These are phyloP conservation scores for Rhamnusium bicolor DNA, from an alignment of 2,888 invertebrate species.

Conservation along the genomic window DNA sequence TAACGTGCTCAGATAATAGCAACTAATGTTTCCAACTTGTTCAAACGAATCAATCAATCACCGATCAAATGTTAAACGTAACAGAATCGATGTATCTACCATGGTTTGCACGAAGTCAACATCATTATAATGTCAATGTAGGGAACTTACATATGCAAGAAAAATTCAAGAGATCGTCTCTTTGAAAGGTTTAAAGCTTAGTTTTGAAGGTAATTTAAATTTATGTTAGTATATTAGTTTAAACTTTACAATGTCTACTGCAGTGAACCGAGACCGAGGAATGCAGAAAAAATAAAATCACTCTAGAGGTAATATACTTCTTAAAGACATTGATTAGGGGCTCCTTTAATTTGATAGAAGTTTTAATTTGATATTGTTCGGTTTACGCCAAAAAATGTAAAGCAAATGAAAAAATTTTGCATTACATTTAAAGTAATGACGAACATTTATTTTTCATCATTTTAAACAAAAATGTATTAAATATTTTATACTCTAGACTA, in stretches of 20 bases:
- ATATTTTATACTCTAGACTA: too few relatives aligned
- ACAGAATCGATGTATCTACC: conserved; percentile 45
- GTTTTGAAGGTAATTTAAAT: conserved; percentile 30
- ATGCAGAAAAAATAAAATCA: not conserved
- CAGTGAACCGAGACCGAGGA: not conserved
- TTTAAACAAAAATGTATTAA: too few relatives aligned
- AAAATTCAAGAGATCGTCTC: conserved; percentile 20
- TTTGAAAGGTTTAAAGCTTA: conserved; percentile 25
- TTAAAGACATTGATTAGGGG: not conserved
- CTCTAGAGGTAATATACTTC: not conserved
- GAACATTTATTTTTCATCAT: too few relatives aligned
- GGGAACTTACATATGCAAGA: conserved; percentile 24
- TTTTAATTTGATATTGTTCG: too few relatives aligned
- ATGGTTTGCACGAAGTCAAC: conserved; percentile 37
- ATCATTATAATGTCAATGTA: conserved; percentile 44
- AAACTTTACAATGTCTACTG: not conserved
- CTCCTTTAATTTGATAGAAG: too few relatives aligned
- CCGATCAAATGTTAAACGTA: conserved; percentile 53
- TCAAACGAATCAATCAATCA: conserved; percentile 62
- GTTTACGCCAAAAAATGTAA: too few relatives aligned
- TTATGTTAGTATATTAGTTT: conserved; percentile 20
- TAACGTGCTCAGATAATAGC: conserved; percentile 59
- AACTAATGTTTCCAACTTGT: conserved; percentile 62
- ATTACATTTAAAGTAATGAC: too few relatives aligned
- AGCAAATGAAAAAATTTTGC: too few relatives aligned